Conservation (phyloP, 1,140 invertebrate genomes). For the Saccostrea cuccullata region DNA sequence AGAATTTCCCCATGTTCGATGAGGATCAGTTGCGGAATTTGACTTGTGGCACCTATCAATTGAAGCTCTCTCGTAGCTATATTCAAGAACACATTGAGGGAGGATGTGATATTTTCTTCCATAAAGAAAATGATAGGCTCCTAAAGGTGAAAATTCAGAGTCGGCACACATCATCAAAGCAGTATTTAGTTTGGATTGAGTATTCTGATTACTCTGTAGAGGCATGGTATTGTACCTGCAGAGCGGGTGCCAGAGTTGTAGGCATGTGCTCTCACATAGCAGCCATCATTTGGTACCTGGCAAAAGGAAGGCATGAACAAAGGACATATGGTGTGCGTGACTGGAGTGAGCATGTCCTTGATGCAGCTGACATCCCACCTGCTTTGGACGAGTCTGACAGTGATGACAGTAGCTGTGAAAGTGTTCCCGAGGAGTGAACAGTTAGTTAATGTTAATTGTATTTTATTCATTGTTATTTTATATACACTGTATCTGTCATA, state of each 20-base stretch:
- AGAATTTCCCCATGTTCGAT: background rate
- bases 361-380: constrained; percentile 30
- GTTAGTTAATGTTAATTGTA: background rate
- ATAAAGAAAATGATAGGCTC: constrained; percentile 37
- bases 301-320: background rate
- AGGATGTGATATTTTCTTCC: constrained; percentile 3
- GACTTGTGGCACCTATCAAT: background rate
- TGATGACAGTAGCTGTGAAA: background rate
- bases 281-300: constrained; percentile 44
- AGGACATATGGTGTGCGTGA: constrained; percentile 27
- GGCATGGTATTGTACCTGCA: constrained; percentile 50
- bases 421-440: background rate
- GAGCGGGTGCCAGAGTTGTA: background rate
- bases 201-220: constrained; percentile 5
- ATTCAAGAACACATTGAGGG: background rate
- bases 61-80: background rate
- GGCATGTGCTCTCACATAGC: constrained; percentile 50
- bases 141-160: constrained; percentile 43
- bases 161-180: constrained; percentile 34
- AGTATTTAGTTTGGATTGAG: background rate
- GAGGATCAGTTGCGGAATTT: constrained; percentile 4
- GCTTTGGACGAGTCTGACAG: constrained; percentile 37
- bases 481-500: no score
- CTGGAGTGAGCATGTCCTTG: constrained; percentile 28
- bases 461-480: background rate